Percentiles rank a stretch among this genome's conserved stretches.
These are phyloP conservation scores for Candoia aspera DNA, from an alignment of 2,113 vertebrate genomes.

Conservation along the genomic window DNA sequence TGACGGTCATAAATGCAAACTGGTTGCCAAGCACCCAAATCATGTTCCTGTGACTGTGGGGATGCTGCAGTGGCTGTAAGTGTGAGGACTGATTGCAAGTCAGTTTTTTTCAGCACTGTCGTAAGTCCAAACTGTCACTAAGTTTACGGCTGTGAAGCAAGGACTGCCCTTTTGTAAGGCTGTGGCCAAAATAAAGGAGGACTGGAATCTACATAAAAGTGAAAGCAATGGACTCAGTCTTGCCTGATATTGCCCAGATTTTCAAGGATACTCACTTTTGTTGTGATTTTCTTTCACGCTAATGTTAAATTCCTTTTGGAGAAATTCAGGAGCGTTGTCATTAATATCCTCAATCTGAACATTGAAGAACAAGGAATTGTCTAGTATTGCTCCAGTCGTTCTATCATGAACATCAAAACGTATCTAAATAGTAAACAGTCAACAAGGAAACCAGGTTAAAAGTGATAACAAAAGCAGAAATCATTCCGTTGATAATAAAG, in stretches of 20 bases:
- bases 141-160: too few species aligned
- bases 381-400: background rate
- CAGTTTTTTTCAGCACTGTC: too few species aligned
- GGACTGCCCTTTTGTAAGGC: too few species aligned
- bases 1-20: too few species aligned
- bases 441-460: background rate
- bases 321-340: conserved; percentile 78
- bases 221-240: background rate
- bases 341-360: conserved; percentile 79
- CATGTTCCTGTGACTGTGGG: too few species aligned
- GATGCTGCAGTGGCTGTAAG: too few species aligned
- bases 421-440: conserved; percentile 67
- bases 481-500: background rate
- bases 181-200: background rate
- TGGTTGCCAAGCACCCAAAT: too few species aligned
- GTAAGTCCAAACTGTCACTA: too few species aligned
- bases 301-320: background rate
- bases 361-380: conserved; percentile 76
- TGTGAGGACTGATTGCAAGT: too few species aligned
- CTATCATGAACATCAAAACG: conserved; percentile 67
- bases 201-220: background rate
- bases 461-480: background rate
- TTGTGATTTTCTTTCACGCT: conserved; percentile 66
- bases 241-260: background rate
- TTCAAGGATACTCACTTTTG: conserved; percentile 17